Evolutionary conservation across 2,797 vertebrate genomes (phyloP).

Genomic region (Bufotes viridis): DNA sequence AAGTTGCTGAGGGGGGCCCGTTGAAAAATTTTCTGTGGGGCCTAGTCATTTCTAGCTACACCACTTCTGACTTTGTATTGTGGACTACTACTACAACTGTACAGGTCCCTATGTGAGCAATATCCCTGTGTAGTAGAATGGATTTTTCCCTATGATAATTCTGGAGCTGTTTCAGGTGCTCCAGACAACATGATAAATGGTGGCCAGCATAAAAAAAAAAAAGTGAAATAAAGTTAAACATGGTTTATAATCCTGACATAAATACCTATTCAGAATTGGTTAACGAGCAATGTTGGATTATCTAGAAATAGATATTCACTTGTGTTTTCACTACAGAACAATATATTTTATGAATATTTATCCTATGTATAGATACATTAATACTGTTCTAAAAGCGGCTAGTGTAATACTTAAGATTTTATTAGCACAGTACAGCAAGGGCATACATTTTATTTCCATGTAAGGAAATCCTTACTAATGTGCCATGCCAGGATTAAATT

Average conservation of each 20-base stretch:
- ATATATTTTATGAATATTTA: background rate
- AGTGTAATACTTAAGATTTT: background rate
- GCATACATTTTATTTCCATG: constrained; percentile 51
- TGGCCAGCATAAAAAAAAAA: background rate
- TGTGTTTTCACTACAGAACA: background rate
- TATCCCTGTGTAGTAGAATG: too few species aligned
- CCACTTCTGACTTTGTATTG: too few species aligned
- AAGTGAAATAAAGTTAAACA: background rate
- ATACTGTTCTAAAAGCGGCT: background rate
- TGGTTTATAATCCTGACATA: background rate
- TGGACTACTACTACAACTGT: too few species aligned
- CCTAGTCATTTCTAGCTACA: too few species aligned
- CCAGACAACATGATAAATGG: too few species aligned
- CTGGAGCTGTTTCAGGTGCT: too few species aligned
- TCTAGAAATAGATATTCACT: background rate
- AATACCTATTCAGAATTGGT: background rate
- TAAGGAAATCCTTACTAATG: constrained; percentile 51
- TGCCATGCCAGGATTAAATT: constrained; percentile 59
- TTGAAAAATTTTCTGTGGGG: too few species aligned
- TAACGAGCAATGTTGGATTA: background rate
- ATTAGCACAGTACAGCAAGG: constrained; percentile 22
- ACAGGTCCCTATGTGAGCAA: too few species aligned
- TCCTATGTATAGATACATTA: background rate
- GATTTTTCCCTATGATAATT: too few species aligned
- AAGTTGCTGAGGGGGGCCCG: too few species aligned